Evolutionary conservation across 2,797 vertebrate genomes (phyloP).

Genomic region (Orientallactaga sibirica): DNA sequence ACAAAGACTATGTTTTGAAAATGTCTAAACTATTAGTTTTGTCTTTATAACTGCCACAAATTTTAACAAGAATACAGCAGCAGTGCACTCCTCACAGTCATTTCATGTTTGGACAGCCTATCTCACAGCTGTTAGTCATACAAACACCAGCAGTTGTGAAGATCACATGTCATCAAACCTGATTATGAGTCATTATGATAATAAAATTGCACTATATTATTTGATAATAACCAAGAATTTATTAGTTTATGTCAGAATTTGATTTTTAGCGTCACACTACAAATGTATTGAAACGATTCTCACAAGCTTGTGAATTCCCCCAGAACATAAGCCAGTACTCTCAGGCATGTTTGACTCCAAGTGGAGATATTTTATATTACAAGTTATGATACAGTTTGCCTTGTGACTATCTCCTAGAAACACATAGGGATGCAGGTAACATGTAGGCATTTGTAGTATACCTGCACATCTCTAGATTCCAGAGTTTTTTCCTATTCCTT

Average conservation of each 20-base stretch:
- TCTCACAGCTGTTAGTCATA: background rate
- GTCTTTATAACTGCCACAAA: conserved; percentile 12
- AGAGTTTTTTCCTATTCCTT: background rate
- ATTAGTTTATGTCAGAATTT: background rate
- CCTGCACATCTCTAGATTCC: background rate
- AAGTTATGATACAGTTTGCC: background rate
- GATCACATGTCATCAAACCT: background rate
- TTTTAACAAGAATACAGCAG: background rate
- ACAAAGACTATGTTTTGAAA: conserved; percentile 1
- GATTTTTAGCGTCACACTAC: conserved; percentile 3
- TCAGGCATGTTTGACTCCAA: background rate
- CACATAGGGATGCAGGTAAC: background rate
- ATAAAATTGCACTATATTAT: conserved; percentile 29
- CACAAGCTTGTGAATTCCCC: background rate
- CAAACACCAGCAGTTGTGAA: background rate
- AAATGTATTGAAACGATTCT: background rate
- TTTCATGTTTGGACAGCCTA: background rate
- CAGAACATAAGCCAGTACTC: background rate
- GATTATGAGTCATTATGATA: background rate
- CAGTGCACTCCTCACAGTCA: background rate
- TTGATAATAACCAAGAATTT: background rate
- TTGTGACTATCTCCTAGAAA: conserved; percentile 4
- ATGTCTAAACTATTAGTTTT: conserved; percentile 40
- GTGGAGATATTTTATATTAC: background rate
- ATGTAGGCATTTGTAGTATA: background rate